Evolutionary conservation across 2,888 invertebrate genomes (phyloP), one percentile per base, ranked within the genome.

Genomic region (Protula sp.): DNA sequence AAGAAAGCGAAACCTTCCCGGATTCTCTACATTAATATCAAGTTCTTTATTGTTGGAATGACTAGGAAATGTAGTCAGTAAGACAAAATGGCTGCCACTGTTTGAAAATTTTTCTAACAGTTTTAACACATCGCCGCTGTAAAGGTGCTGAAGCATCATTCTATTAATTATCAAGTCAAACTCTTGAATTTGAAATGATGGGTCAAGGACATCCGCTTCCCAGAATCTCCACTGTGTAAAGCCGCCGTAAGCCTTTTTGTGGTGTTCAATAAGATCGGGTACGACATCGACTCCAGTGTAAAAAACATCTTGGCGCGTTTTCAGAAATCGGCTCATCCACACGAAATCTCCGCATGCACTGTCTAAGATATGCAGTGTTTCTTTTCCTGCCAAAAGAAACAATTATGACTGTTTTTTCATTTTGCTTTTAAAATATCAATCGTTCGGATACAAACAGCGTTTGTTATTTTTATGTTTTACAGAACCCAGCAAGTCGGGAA

Each of bases 271-370:
- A 9, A 69, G 30, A 4, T 65, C 62, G 1, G 63, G 61, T 1
- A 69, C 68, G 26, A 69, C 63, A 47, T 69, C 69, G 2, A 67
- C 52, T 1, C 69, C 67, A 2, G 67, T 67, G 56, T 67, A 69
- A 26, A 66, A 63, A 22, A 69, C 60, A 54, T 69, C 69, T 45
- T 65, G 54, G 24, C 69, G 54, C 9, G 65, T 67, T 14, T 57
- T 45, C n/a, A 69, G 57, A 48, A 68, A 69, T 14, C 67, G 45
- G 38, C 55, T 58, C 67, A 69, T 69, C 69, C 69, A 69, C 19
- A 51, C 59, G 66, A 69, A 63, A 55, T 69, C 69, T 9, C 69
- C 69, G 55, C 69, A 69, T 1, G 67, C 62, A 24, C 9, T 14
- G 24, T 50, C 50, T 22, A 50, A 24, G 9, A 50, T 14, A 5